These are phyloP conservation scores for Tipula helvola DNA, from an alignment of 2,888 invertebrate species.

Conservation along the genomic window DNA sequence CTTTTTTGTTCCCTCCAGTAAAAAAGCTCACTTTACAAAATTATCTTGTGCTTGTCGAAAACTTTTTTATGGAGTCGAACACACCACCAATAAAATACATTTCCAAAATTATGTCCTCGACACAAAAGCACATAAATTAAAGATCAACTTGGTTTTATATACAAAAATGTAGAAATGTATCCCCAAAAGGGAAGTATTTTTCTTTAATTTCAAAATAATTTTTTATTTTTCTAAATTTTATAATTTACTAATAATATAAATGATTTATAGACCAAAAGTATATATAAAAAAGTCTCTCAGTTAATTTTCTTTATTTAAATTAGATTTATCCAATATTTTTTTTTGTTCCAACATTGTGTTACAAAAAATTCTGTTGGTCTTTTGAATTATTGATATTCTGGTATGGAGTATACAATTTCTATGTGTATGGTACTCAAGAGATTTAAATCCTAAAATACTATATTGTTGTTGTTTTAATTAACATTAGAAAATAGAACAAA, in stretches of 20 bases:
- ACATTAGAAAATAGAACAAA: background rate
- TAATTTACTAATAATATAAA: background rate
- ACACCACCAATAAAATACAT: background rate
- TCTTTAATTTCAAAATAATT: background rate
- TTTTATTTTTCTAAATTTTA: background rate
- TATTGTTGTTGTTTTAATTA: background rate
- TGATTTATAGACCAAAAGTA: background rate
- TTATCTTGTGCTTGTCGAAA: background rate
- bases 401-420: background rate
- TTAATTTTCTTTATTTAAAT: background rate
- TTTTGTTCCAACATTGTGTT: background rate
- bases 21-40: background rate
- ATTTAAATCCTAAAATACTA: background rate
- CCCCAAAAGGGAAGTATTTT: background rate
- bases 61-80: background rate
- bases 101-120: background rate
- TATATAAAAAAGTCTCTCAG: background rate
- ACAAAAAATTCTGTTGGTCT: background rate
- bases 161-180: background rate
- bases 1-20: background rate
- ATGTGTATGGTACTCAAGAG: background rate
- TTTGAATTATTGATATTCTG: background rate
- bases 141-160: background rate
- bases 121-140: background rate
- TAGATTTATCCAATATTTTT: background rate